phyloP scores from a whole-genome alignment of 2,888 invertebrate genomes.

The Sarcophaga rosellei region DNA sequence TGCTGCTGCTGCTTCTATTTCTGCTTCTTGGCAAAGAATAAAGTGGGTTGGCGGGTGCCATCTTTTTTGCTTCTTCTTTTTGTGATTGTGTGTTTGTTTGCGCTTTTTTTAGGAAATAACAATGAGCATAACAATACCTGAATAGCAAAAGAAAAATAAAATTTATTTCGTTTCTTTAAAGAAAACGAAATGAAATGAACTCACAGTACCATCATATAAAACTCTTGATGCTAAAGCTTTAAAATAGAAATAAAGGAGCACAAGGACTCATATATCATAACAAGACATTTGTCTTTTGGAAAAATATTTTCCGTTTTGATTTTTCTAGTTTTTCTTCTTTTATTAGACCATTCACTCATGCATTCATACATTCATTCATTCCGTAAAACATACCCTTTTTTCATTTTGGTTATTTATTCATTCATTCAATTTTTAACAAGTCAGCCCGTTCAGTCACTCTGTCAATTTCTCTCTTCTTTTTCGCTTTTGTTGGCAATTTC shows the following conservation, averaged over 20 bases:
- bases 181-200: no score
- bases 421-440: background rate
- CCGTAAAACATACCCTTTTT: no score
- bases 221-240: no score
- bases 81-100: background rate
- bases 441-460: background rate
- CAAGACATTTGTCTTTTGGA: background rate
- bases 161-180: background rate
- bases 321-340: background rate
- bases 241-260: background rate
- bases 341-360: no score
- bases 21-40: background rate
- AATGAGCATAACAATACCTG: constrained; percentile 9
- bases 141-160: background rate
- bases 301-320: background rate
- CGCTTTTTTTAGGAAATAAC: constrained; percentile 31
- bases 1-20: background rate
- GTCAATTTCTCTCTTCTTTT: background rate
- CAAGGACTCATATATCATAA: background rate
- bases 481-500: background rate
- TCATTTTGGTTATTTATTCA: no score
- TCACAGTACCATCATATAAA: no score
- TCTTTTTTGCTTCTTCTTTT: background rate
- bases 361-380: no score
- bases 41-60: background rate